Evolutionary conservation across 2,797 vertebrate species (phyloP).

Genomic region (Threskiornis aethiopicus): DNA sequence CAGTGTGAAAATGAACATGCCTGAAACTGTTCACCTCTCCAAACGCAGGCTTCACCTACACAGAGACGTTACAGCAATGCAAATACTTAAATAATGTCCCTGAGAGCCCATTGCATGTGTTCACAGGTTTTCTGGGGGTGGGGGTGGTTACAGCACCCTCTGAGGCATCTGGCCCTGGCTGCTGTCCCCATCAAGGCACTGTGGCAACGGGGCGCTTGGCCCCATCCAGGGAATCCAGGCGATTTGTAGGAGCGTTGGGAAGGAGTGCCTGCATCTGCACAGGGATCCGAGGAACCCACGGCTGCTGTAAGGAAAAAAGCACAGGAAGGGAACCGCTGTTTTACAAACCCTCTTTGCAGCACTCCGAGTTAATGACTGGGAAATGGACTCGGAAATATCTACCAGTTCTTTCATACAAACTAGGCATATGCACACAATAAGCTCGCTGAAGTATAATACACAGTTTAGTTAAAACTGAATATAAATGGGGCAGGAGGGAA

Average conservation of each 20-base stretch:
- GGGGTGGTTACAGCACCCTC: neutral
- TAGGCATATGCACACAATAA: no score
- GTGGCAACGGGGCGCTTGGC: no score
- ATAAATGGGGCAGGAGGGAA: neutral
- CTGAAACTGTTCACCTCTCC: neutral
- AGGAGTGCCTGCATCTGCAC: neutral
- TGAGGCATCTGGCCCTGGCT: neutral
- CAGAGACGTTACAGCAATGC: neutral
- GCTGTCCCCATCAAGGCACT: neutral
- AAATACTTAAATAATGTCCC: no score
- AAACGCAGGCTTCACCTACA: neutral
- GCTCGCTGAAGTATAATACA: neutral
- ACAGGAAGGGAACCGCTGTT: neutral
- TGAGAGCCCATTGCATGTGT: neutral
- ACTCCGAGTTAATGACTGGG: neutral
- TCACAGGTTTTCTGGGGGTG: neutral
- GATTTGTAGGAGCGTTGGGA: neutral
- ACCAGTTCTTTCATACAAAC: neutral
- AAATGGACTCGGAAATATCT: neutral
- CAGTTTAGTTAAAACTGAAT: neutral
- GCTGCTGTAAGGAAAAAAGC: no score
- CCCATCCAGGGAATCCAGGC: neutral
- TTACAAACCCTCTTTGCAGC: neutral
- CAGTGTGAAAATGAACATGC: neutral
- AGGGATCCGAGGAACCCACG: neutral